Evolutionary conservation across 2,888 invertebrate genomes (phyloP).

Genomic region (Parasteatoda lunata): DNA sequence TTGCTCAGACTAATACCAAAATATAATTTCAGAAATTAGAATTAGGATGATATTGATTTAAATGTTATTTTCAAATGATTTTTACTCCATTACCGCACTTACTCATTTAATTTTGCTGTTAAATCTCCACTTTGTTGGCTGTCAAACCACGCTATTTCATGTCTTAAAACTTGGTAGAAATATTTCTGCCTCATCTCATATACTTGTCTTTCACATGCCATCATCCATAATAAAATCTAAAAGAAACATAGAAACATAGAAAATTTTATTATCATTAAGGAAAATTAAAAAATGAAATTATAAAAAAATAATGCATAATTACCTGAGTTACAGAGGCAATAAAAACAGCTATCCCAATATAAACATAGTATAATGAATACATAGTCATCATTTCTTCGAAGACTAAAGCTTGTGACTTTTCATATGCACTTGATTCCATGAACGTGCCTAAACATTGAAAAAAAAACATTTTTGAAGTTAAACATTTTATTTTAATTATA

Average conservation of each 20-base stretch:
- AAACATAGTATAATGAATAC: conserved; percentile 74
- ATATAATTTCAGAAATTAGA: too few relatives aligned
- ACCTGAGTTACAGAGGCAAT: conserved; percentile 76
- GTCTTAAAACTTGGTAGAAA: conserved; percentile 74
- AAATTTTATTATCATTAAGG: too few relatives aligned
- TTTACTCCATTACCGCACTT: neutral
- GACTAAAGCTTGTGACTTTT: conserved; percentile 67
- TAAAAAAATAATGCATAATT: conserved; percentile 1
- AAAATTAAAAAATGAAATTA: too few relatives aligned
- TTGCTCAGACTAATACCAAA: too few relatives aligned
- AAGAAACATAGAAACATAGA: too few relatives aligned
- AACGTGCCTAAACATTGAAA: too few relatives aligned
- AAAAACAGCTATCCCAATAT: conserved; percentile 76
- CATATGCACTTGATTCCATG: too few relatives aligned
- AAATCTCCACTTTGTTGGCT: conserved; percentile 76
- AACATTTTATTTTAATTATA: too few relatives aligned
- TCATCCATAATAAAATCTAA: conserved; percentile 59
- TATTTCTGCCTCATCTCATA: conserved; percentile 75
- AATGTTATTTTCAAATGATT: too few relatives aligned
- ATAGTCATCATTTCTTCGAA: conserved; percentile 72
- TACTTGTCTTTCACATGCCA: conserved; percentile 74
- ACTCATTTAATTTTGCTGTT: conserved; percentile 74
- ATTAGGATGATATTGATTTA: too few relatives aligned
- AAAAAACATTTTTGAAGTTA: too few relatives aligned
- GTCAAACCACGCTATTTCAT: conserved; percentile 76